Conservation (phyloP, 2,113 vertebrate species). For the Columba janthina region DNA sequence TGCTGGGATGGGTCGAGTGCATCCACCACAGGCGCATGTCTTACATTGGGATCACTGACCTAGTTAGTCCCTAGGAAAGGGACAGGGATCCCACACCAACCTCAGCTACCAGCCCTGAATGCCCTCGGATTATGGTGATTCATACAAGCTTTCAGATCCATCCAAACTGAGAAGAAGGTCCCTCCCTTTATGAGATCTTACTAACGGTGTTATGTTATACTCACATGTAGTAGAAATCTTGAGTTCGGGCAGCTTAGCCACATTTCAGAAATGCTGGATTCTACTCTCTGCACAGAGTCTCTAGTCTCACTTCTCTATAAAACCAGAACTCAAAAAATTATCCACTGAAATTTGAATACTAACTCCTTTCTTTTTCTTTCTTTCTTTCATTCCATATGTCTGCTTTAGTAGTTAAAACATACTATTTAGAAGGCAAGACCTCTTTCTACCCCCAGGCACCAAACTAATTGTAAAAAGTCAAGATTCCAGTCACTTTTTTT, state of each 20-base stretch:
- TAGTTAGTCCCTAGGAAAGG: neutral
- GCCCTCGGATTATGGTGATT: neutral
- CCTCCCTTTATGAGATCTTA: neutral
- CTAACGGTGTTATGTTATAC: neutral
- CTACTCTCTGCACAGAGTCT: neutral
- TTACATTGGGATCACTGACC: neutral
- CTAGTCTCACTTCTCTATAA: neutral
- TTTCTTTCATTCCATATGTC: neutral
- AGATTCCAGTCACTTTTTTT: neutral
- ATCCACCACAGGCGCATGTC: neutral
- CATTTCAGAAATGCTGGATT: neutral
- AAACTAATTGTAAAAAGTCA: neutral
- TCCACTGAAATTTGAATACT: neutral
- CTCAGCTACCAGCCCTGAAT: neutral
- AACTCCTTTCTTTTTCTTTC: neutral
- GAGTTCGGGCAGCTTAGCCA: neutral
- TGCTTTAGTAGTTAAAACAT: neutral
- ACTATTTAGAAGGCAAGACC: neutral
- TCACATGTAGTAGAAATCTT: neutral
- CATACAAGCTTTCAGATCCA: neutral
- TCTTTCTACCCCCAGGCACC: neutral
- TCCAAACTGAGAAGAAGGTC: neutral
- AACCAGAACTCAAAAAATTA: neutral
- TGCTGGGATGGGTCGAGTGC: too few species aligned
- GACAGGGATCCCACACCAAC: too few species aligned